These are phyloP conservation scores for Acheta domesticus DNA, from an alignment of 2,888 invertebrate genomes.

Conservation along the genomic window DNA sequence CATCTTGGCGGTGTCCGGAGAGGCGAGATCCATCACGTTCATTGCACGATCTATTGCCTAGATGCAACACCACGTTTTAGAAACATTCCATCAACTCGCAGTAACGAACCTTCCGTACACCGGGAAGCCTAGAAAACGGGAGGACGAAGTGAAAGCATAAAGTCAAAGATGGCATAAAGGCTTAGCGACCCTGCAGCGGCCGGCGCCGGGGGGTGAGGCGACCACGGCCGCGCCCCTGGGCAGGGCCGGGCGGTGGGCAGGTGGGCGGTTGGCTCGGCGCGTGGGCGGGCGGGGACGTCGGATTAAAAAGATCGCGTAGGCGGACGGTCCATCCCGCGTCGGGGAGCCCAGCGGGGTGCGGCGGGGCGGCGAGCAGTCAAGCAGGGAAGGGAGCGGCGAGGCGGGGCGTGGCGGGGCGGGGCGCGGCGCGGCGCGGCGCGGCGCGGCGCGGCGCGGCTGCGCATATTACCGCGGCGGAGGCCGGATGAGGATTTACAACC, in stretches of 20 bases:
- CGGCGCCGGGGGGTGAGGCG: neutral
- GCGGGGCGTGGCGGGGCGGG: neutral
- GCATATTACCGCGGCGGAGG: constrained; percentile 18
- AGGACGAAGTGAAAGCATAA: too few species aligned
- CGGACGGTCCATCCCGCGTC: neutral
- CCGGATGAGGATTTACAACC: constrained; percentile 18
- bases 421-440: neutral
- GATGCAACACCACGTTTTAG: too few species aligned
- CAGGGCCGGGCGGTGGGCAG: neutral
- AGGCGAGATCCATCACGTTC: too few species aligned
- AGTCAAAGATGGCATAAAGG: too few species aligned
- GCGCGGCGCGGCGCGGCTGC: neutral
- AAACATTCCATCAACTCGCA: too few species aligned
- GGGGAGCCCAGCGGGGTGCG: neutral
- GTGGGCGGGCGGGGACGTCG: neutral
- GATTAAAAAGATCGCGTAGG: neutral
- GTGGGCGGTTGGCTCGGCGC: neutral
- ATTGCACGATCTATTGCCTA: too few species aligned
- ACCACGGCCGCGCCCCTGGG: neutral
- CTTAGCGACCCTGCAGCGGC: too few species aligned
- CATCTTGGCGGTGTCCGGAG: too few species aligned
- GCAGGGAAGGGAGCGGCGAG: too few species aligned
- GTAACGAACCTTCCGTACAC: too few species aligned
- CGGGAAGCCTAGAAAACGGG: too few species aligned
- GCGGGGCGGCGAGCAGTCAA: too few species aligned